These are phyloP conservation scores for Myrmecophaga tridactyla DNA, from an alignment of 2,113 vertebrate species.

Conservation along the genomic window DNA sequence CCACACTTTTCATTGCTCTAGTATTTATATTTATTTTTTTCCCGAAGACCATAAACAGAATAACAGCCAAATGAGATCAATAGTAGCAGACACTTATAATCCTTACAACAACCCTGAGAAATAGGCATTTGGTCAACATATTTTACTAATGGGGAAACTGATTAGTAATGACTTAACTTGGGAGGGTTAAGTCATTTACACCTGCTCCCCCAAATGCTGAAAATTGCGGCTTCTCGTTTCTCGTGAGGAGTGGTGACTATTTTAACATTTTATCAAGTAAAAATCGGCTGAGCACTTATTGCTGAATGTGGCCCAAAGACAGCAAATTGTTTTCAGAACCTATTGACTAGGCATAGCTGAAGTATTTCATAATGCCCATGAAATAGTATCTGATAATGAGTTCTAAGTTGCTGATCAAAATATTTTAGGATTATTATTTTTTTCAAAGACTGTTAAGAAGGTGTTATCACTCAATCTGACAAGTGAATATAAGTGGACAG, in stretches of 20 bases:
- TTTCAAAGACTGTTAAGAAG: neutral
- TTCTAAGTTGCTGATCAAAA: neutral
- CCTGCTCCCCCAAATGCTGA: too few relatives aligned
- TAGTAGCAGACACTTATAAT: neutral
- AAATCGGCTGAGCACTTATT: neutral
- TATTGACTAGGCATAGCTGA: conserved; percentile 6
- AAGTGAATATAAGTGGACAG: neutral
- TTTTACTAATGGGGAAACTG: neutral
- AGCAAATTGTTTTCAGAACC: neutral
- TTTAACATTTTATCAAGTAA: conserved; percentile 43
- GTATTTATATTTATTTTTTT: neutral
- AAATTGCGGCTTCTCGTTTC: neutral
- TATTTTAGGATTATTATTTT: conserved; percentile 28
- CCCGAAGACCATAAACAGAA: neutral
- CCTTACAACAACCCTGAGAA: neutral
- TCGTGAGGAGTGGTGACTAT: neutral
- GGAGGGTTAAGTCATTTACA: neutral
- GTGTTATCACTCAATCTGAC: neutral
- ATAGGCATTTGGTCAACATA: neutral
- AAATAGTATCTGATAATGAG: neutral
- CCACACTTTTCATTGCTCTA: neutral
- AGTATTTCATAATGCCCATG: neutral
- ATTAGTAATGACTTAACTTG: too few relatives aligned
- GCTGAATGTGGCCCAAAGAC: neutral
- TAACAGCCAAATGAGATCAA: neutral